Conservation (phyloP, 2,797 vertebrate species). For the Macropodus opercularis region DNA sequence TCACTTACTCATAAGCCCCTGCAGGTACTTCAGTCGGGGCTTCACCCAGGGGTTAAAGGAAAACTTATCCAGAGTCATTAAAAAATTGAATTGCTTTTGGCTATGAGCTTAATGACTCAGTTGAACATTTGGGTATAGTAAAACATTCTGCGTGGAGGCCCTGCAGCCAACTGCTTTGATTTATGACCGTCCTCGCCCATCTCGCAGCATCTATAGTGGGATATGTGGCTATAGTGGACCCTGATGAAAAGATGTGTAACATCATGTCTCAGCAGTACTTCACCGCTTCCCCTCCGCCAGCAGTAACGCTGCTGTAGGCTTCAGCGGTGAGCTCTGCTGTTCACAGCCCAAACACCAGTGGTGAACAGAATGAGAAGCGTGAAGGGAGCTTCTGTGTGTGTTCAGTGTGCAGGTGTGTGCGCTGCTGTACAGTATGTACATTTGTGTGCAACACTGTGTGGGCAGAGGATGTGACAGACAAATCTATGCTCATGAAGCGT, state of each 20-base stretch:
- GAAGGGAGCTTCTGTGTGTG: slow-evolving; percentile 26
- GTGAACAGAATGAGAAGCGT: slow-evolving; percentile 25
- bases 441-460: slow-evolving; percentile 32
- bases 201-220: slow-evolving; percentile 44
- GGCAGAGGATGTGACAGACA: slow-evolving; percentile 42
- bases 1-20: slow-evolving; percentile 48
- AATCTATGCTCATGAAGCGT: slow-evolving; percentile 28
- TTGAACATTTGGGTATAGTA: slow-evolving; percentile 68
- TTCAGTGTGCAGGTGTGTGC: slow-evolving; percentile 19
- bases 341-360: slow-evolving; percentile 12
- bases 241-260: slow-evolving; percentile 58
- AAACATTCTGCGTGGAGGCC: slow-evolving; percentile 59
- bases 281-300: slow-evolving; percentile 20
- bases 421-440: background rate
- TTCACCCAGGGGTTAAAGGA: slow-evolving; percentile 53
- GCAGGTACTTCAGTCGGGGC: slow-evolving; percentile 50
- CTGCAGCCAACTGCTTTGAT: slow-evolving; percentile 65
- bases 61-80: slow-evolving; percentile 65
- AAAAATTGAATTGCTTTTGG: slow-evolving; percentile 64
- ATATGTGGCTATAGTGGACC: slow-evolving; percentile 41
- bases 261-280: slow-evolving; percentile 44
- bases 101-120: slow-evolving; percentile 71
- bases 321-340: slow-evolving; percentile 17
- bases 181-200: slow-evolving; percentile 59
- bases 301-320: slow-evolving; percentile 30